Base-by-base conservation (phyloP, 2,113 vertebrate genomes). In the Lepisosteus oculatus region DNA sequence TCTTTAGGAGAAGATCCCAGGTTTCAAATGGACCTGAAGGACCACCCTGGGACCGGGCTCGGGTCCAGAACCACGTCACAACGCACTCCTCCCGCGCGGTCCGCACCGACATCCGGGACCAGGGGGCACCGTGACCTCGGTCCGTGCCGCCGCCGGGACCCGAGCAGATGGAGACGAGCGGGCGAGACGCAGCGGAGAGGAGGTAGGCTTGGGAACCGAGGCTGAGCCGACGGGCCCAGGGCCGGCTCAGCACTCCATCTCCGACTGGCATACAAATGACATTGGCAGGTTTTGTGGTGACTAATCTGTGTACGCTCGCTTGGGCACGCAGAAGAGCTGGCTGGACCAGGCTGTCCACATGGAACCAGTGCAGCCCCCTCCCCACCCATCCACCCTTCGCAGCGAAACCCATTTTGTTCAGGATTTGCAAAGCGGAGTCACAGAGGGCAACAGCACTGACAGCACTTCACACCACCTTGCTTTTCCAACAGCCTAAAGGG, bases 391-490 rank as follows among this genome's bases (percentile, higher is more conserved):
- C 29, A 29, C 29, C 44, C 41, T 68, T 2, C 9, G 54, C 66
- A 13, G 47, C 51, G 29, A 55, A 42, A 55, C 5, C 11, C 41
- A 43, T 4, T 55, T 76, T 71, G 55, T 66, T 11, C 8, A 8
- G 70, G 75, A 77, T 59, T 66, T 7, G 2, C 44, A 68, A 72
- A 69, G 62, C 74, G n/a, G 62, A 65, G 11, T 14, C 29, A 29
- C 29, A 29, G 29, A 29, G 29, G 29, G 29, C 29, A 29, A 29
- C 29, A 29, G 29, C 29, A 29, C 29, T 29, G 29, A 29, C 29
- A 29, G 29, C 29, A 29, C 29, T 29, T 29, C 29, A 29, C 29
- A 29, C 29, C 29, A 2, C 29, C 29, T 29, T 29, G 29, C 29
- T 29, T 29, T 29, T 29, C 29, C 29, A 29, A 1, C 2, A 29